Evolutionary conservation across 2,113 vertebrate genomes (phyloP), one percentile per base, ranked within the genome.

Genomic region (Strix aluco): DNA sequence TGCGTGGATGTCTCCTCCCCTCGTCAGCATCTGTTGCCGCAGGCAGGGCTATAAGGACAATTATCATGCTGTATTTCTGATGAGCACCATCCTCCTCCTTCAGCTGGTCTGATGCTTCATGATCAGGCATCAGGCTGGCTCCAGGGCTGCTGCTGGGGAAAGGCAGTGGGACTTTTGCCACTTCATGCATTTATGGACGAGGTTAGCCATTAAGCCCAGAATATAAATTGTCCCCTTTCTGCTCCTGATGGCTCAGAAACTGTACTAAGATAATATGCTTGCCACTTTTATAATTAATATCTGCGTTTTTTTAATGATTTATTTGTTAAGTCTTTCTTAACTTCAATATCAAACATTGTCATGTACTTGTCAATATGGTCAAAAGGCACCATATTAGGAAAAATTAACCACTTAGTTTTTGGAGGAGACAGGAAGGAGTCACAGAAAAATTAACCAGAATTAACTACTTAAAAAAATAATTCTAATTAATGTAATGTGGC

Each of bases 231-330:
- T 13, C 4, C 1, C 55, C 85, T 90, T 88, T 88, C 52, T 80
- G 52, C 34, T 92, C 66, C 75, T 13, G 42, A 2, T 51, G 79
- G 79, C 66, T 90, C 88, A 95, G 70, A 82, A 82, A 63, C 46
- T 29, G 30, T 34, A 32, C 61, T 80, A 67, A 88, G 67, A 82
- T 90, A 75, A 90, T 62, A 70, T n/a, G 38, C 69, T 84, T 87
- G 63, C 78, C 84, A 70, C 55, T 89, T 91, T 70, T 49, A 92
- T 26, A 87, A 69, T 54, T 74, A 80, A 83, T 71, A 51, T 70
- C 81, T 95, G 32, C 40, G 62, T 83, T 91, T 96, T 96, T 73
- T 44, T 4, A 86, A 84, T 40, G 18, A 84, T 88, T 78, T 44
- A 90, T 84, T 93, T 13, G 1, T 90, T 70, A 94, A 89, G 42